Evolutionary conservation across 2,888 invertebrate species (phyloP), one percentile per base, ranked within the genome.

Genomic region (Apoda limacodes): DNA sequence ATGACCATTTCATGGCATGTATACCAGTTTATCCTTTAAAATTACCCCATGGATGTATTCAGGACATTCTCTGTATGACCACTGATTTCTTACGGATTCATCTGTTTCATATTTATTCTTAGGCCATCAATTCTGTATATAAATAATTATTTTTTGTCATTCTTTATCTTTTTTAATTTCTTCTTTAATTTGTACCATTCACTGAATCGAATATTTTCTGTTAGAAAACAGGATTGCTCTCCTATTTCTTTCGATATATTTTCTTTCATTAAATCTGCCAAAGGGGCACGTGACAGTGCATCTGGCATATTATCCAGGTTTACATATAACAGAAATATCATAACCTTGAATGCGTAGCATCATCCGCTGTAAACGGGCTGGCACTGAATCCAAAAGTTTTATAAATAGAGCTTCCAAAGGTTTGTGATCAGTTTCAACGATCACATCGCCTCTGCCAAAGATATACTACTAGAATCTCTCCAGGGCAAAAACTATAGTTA

Each of bases 351-450:
- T 14, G 13, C 45, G 25, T 4, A 55, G 10, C 37, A 51, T 39
- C 48, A 51, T 48, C 2, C 49, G 27, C 13, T 49, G 48, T 9
- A 53, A 28, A n/a, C n/a, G n/a, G n/a, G n/a, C n/a, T n/a, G n/a
- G n/a, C n/a, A n/a, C n/a, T n/a, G n/a, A n/a, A n/a, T 29, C 31
- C 3, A 51, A 29, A 1, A 46, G 23, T 21, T 51, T 52, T 13
- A 37, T 46, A 32, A 50, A 52, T n/a, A n/a, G n/a, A n/a, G n/a
- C n/a, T n/a, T n/a, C n/a, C n/a, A n/a, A n/a, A n/a, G n/a, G n/a
- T n/a, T 52, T 52, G 13, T 53, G 52, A 20, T 55, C 53, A 1
- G 43, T 42, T 13, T 54, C 39, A 1, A 55, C 40, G 0, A 22
- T 27, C 0, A 52, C 34, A 14, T 39, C 31, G 5, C 11, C 30